Conservation (phyloP, 1,140 invertebrate genomes). For the Lycorma delicatula region DNA sequence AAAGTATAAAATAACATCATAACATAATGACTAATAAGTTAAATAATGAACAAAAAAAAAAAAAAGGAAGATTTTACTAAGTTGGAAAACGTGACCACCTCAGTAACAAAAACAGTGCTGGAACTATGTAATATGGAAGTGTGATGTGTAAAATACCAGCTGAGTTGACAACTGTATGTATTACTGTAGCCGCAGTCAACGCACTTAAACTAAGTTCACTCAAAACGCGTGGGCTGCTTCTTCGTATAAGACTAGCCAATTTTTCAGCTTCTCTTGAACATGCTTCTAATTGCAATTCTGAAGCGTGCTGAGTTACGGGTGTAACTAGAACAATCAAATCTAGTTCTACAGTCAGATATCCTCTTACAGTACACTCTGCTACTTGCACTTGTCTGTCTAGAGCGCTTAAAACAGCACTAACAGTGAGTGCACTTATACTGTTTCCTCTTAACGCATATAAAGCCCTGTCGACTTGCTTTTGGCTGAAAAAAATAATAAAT, state of each 20-base stretch:
- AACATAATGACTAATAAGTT: too few relatives aligned
- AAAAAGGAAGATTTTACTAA: too few relatives aligned
- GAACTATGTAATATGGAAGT: too few relatives aligned
- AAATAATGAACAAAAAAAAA: too few relatives aligned
- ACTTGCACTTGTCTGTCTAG: conserved; percentile 67
- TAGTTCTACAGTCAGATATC: conserved; percentile 71
- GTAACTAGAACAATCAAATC: conserved; percentile 73
- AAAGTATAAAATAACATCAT: too few relatives aligned
- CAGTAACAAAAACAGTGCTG: too few relatives aligned
- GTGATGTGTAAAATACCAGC: too few relatives aligned
- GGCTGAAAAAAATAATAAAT: conserved; percentile 24
- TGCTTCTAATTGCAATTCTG: conserved; percentile 63
- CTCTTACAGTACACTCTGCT: conserved; percentile 69
- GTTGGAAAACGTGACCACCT: too few relatives aligned
- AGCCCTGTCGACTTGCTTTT: conserved; percentile 43
- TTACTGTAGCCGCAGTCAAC: conserved; percentile 54
- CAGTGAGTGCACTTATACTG: conserved; percentile 43
- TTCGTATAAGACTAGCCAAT: conserved; percentile 62
- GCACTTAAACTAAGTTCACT: conserved; percentile 65
- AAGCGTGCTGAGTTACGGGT: conserved; percentile 51
- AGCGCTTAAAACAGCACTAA: conserved; percentile 55
- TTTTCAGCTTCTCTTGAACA: conserved; percentile 79
- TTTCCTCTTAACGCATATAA: conserved; percentile 45
- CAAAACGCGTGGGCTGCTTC: conserved; percentile 59
- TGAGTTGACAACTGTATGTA: conserved; percentile 40